Evolutionary conservation across 1,140 invertebrate species (phyloP).

Genomic region (Carcinoscorpius rotundicauda): DNA sequence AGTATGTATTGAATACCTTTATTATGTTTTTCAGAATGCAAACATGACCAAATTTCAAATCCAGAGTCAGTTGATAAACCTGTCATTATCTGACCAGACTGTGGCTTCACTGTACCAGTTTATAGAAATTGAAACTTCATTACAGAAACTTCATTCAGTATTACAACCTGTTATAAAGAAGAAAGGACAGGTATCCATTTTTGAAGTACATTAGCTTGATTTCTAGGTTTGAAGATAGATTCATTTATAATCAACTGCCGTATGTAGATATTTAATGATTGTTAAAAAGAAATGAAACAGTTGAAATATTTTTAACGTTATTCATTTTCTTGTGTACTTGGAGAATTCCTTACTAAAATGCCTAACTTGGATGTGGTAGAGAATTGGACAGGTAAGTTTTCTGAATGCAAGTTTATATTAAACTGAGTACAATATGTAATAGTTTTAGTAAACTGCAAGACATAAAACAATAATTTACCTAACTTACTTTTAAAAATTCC

Average conservation of each 20-base stretch:
- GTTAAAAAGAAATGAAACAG: too few species aligned
- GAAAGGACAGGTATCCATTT: slow-evolving; percentile 43
- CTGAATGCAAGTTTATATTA: too few species aligned
- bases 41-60: slow-evolving; percentile 48
- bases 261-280: too few species aligned
- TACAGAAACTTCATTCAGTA: slow-evolving; percentile 42
- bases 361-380: too few species aligned
- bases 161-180: slow-evolving; percentile 31
- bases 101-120: slow-evolving; percentile 53
- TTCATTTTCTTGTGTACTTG: too few species aligned
- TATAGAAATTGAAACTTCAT: slow-evolving; percentile 53
- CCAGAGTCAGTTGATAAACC: slow-evolving; percentile 53
- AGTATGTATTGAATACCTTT: neutral
- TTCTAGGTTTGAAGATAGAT: slow-evolving; percentile 42
- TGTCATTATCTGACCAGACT: slow-evolving; percentile 53
- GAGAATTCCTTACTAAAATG: too few species aligned
- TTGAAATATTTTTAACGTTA: too few species aligned
- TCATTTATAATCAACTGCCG: slow-evolving; percentile 9
- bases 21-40: slow-evolving; percentile 9
- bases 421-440: too few species aligned
- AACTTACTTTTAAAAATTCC: too few species aligned
- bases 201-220: slow-evolving; percentile 53
- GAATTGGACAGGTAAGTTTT: too few species aligned
- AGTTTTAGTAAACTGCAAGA: too few species aligned
- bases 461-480: too few species aligned